Base-by-base conservation (phyloP, 2,888 invertebrate genomes). In the Clitarchus hookeri region DNA sequence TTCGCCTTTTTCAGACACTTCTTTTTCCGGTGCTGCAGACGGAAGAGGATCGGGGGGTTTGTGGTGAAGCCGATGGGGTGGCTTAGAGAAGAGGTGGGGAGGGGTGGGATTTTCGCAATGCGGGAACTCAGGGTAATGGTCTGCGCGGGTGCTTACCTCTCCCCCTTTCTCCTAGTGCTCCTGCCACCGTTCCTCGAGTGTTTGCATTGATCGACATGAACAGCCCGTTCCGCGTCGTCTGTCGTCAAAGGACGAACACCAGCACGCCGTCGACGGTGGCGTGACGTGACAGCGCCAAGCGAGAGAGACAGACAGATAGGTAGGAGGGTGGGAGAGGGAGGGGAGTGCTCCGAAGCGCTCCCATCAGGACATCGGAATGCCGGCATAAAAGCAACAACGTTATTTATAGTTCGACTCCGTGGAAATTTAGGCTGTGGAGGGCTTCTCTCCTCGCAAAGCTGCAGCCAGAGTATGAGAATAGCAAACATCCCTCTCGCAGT, bases 171-270 rank as follows among this genome's bases (percentile, higher is more conserved):
- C 65, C 8, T 65, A 2, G 8, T 19, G 6, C 65, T 23, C 8
- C 65, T 19, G n/a, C n/a, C 65, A n/a, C n/a, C 65, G n/a, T n/a
- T 16, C 65, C n/a, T 48, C 4, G 65, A 65, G 65, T 65, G 65
- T 65, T 65, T 65, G 65, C 65, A 65, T 65, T 65, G 65, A 65
- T 65, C 65, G 65, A 12, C 65, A 65, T 65, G 23, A 65, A 65
- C 65, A 23, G 65, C 65, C 65, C 65, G 16, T 65, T 65, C 65
- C 65, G n/a, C 65, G 65, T 65, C 65, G 65, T 65, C 65, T 6
- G 65, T 65, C 65, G 65, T 23, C 65, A 23, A 65, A 65, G 65
- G 16, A 65, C 65, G 65, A 65, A 65, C 65, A 16, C 65, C n/a
- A 19, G n/a, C 65, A 65, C 65, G 11, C 65, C 65, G 65, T 11